A percentile compares a stretch with the other conserved stretches of the same genome.
Evolutionary conservation across 2,113 vertebrate species (phyloP).

Genomic region (Alouatta palliata): DNA sequence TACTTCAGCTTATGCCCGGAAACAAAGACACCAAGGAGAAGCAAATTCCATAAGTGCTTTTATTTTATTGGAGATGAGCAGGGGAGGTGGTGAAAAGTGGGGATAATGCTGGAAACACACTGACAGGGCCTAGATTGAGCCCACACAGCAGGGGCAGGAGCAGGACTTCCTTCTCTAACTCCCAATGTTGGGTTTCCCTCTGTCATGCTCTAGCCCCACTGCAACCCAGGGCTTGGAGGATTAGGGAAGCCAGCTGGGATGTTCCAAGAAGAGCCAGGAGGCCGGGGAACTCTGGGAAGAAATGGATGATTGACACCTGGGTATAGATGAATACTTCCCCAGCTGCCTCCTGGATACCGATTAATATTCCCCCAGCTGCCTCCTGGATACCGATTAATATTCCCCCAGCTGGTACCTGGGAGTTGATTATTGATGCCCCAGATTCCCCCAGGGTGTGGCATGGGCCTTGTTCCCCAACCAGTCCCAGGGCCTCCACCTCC

Average conservation of each 20-base stretch:
- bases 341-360: not conserved
- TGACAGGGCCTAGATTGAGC: not conserved
- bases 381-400: not conserved
- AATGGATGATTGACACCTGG: not conserved
- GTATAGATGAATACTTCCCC: not conserved
- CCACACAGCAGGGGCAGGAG: no score
- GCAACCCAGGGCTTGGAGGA: not conserved
- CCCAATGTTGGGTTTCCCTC: not conserved
- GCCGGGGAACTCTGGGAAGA: not conserved
- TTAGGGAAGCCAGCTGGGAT: not conserved
- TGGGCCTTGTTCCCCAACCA: conserved; percentile 54
- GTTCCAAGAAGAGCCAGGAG: conserved; percentile 30
- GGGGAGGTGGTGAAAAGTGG: not conserved
- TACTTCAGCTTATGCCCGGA: not conserved
- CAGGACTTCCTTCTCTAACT: not conserved
- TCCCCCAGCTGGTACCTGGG: conserved; percentile 19
- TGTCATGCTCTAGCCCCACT: not conserved
- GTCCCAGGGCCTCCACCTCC: conserved; percentile 39
- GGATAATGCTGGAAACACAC: not conserved
- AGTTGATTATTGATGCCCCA: conserved; percentile 48
- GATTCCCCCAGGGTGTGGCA: conserved; percentile 1
- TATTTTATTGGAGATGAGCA: conserved; percentile 53
- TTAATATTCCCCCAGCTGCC: not conserved
- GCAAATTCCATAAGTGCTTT: not conserved
- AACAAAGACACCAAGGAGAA: not conserved